Base-by-base conservation (phyloP, 1,140 invertebrate species). In the Lerema accius region DNA sequence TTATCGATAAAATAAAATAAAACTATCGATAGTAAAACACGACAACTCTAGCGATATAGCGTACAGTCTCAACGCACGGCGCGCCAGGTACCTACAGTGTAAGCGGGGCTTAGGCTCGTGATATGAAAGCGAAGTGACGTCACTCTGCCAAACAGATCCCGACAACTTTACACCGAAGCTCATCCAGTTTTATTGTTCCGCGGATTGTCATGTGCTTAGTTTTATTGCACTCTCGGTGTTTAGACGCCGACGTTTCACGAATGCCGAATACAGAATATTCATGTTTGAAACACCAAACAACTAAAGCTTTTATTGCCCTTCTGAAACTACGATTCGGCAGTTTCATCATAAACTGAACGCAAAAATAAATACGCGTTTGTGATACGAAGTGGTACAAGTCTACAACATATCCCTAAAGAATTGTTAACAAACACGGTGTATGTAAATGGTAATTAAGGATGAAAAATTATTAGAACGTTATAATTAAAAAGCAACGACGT, bases 81-180 rank as follows among this genome's bases (percentile, higher is more conserved):
- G 67, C 63, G 55, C 43, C 49, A 37, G 50, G 61, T 66, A 63
- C 50, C 65, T 32, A 7, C 9, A 32, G 61, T 67, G 70, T 78
- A 76, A 74, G 74, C 76, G 73, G 64, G 70, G 65, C 68, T 81
- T 82, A 80, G 73, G 78, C 81, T 84, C 83, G 84, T 90, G 82
- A 85, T 79, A 73, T 82, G 87, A 88, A 88, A 87, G 84, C 73
- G 77, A 83, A 89, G 85, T 86, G 85, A 86, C 85, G 80, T 87
- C 85, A 87, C 76, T n/a, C 64, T 67, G 63, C 66, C 63, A 73
- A 69, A 69, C 69, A 65, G 59, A 69, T 67, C 69, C 73, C 49
- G 66, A 58, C 48, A 79, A 81, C 76, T 69, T 69, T 66, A 56
- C 51, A 69, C 50, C 69, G 63, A 70, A 74, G 69, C 72, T 73